Percentiles rank a stretch among this genome's conserved stretches.
Conservation (phyloP, 2,113 vertebrate species). For the Charina bottae region DNA sequence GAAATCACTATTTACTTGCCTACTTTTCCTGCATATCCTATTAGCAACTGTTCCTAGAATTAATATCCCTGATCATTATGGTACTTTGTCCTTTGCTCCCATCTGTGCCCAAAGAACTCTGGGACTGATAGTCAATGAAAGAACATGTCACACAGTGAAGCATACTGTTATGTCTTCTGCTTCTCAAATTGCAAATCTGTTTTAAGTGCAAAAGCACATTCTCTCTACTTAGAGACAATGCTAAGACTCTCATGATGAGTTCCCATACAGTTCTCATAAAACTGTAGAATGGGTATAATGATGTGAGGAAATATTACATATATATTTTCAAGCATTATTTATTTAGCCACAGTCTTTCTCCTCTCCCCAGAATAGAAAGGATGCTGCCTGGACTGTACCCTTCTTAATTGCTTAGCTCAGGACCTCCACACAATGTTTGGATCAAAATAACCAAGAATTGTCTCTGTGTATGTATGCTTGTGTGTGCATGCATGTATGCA, state of each 20-base stretch:
- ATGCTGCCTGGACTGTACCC: not conserved
- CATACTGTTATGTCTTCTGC: not conserved
- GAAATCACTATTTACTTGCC: not conserved
- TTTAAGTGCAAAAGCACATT: not conserved
- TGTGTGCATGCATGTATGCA: not conserved
- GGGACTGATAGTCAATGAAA: not conserved
- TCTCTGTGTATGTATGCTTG: not conserved
- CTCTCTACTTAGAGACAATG: not conserved
- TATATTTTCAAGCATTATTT: not conserved
- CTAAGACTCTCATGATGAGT: not conserved
- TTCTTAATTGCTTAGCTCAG: not conserved
- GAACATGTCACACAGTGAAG: not conserved
- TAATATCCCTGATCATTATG: not conserved
- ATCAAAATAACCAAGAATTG: not conserved
- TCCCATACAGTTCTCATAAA: not conserved
- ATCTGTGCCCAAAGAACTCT: not conserved
- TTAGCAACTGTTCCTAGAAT: not conserved
- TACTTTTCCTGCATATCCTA: not conserved
- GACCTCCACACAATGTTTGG: not conserved
- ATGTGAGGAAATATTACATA: too few species aligned
- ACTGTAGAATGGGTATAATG: not conserved
- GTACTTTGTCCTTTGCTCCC: not conserved
- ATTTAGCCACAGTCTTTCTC: not conserved
- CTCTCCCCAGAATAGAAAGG: not conserved
- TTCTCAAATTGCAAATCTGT: not conserved